Evolutionary conservation across 2,888 invertebrate species (phyloP).

Genomic region (Syrista parreyssii): DNA sequence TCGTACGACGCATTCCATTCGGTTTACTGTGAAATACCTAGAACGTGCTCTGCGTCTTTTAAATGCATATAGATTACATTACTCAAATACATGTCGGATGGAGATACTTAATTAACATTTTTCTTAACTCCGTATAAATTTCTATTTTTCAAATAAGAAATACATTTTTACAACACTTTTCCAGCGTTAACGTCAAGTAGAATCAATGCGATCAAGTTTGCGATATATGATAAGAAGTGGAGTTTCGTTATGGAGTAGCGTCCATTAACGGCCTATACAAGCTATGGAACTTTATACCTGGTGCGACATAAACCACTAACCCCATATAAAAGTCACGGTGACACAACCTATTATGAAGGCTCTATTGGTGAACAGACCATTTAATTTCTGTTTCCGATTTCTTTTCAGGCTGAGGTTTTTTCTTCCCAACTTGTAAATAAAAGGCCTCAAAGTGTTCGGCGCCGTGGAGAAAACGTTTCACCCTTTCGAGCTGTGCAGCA

Average conservation of each 20-base stretch:
- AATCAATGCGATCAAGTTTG: background rate
- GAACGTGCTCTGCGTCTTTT: background rate
- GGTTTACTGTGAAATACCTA: background rate
- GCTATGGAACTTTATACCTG: conserved; percentile 61
- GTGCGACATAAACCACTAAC: conserved; percentile 50
- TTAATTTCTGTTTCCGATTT: conserved; percentile 32
- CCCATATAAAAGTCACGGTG: conserved; percentile 46
- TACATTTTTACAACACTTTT: background rate
- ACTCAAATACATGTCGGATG: background rate
- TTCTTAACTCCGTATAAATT: background rate
- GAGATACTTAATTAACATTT: background rate
- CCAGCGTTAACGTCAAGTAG: background rate
- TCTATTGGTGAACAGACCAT: conserved; percentile 23
- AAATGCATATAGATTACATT: background rate
- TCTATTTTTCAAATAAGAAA: background rate
- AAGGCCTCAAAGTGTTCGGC: conserved; percentile 76
- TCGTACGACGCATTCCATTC: background rate
- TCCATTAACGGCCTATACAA: conserved; percentile 52
- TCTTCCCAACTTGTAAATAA: conserved; percentile 66
- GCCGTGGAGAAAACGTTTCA: conserved; percentile 74
- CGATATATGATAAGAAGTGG: background rate
- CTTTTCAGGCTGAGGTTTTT: conserved; percentile 69
- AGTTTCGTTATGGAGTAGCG: conserved; percentile 38
- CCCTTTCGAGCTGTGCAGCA: conserved; percentile 74
- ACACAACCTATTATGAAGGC: conserved; percentile 16